phyloP scores from a whole-genome alignment of 2,113 vertebrate species.

The Salminus brasiliensis region DNA sequence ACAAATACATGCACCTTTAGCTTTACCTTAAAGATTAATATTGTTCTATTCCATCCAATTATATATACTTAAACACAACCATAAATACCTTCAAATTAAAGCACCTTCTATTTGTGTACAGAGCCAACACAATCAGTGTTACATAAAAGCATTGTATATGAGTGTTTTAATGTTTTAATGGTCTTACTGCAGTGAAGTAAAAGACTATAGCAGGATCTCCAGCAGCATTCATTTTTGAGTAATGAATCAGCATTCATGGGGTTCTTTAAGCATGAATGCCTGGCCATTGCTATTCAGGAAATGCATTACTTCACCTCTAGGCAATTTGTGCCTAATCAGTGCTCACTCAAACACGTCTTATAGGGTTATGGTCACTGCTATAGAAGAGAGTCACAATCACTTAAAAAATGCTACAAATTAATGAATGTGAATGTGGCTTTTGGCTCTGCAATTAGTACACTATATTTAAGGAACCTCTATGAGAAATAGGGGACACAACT shows the following conservation, averaged over 20 bases:
- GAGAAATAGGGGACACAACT: no score
- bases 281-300: constrained; percentile 58
- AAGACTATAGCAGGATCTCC: neutral
- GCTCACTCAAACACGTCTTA: neutral
- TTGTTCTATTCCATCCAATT: no score
- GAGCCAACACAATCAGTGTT: no score
- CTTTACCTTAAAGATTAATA: no score
- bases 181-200: neutral
- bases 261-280: constrained; percentile 53
- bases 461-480: no score
- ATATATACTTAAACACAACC: no score
- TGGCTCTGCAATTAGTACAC: no score
- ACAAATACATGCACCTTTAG: no score
- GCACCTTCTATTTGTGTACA: no score
- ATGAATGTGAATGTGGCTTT: no score
- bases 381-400: neutral
- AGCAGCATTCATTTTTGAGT: constrained; percentile 29
- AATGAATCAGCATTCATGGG: constrained; percentile 50
- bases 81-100: no score
- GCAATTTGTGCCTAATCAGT: neutral
- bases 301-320: constrained; percentile 46
- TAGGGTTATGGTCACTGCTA: constrained; percentile 18
- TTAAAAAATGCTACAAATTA: neutral
- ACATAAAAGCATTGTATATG: no score
- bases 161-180: constrained; percentile 1